These are phyloP conservation scores for Heterohyrax brucei DNA, from an alignment of 2,797 vertebrate species.

Conservation along the genomic window DNA sequence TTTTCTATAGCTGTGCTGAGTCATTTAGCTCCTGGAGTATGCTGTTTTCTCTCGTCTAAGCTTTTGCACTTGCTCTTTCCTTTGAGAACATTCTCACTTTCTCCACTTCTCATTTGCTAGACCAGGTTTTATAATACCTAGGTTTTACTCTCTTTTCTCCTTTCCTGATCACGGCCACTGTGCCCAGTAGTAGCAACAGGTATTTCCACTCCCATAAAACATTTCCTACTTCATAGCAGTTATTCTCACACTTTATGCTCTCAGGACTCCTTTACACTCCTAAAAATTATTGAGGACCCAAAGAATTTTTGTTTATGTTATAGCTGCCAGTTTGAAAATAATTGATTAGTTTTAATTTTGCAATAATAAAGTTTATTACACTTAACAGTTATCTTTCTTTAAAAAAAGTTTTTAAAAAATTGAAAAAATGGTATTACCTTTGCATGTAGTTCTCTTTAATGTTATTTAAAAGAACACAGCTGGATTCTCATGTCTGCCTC, in stretches of 20 bases:
- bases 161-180: background rate
- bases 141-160: constrained; percentile 11
- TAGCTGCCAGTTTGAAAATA: background rate
- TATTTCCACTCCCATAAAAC: background rate
- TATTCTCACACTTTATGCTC: constrained; percentile 4
- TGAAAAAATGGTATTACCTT: background rate
- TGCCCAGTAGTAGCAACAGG: background rate
- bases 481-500: background rate
- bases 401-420: background rate
- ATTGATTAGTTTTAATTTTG: background rate
- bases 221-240: background rate
- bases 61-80: background rate
- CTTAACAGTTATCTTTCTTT: constrained; percentile 33
- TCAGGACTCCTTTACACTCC: background rate
- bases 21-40: background rate
- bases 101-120: background rate
- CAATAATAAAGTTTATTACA: background rate
- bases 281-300: background rate
- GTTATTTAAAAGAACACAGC: background rate
- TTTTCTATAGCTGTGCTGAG: background rate
- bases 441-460: background rate
- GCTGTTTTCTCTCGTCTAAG: background rate
- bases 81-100: background rate
- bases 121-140: background rate
- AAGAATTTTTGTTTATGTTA: background rate